Evolutionary conservation across 2,888 invertebrate genomes (phyloP), one percentile per base, ranked within the genome.

Genomic region (Drosophila aldrichi): DNA sequence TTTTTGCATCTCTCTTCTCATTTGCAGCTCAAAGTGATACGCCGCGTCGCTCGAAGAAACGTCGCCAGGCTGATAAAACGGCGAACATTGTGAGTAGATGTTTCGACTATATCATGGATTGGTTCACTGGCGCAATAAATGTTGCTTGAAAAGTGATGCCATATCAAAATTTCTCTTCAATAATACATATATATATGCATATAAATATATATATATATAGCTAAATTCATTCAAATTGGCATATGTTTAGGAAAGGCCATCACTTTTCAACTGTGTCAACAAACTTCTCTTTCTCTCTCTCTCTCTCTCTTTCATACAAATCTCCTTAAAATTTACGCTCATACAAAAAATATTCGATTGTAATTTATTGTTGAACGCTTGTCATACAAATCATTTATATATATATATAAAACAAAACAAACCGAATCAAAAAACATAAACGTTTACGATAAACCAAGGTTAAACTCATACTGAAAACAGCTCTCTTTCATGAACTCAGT

Each of bases 21-120:
- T 22, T 70, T 74, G n/a, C 77, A 91, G 91, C 88, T 56, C 91
- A 92, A 77, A 76, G 82, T 18, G 94, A 94, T 72, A 92, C 93
- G 14, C 92, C 93, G 29, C 92, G 93, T 64, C 92, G 93, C 49
- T 94, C 94, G 46, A 93, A 95, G 80, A 95, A 95, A 85, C 93
- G 95, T 70, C 93, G 95, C 66, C 95, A 95, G 75, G 93, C 94
- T 20, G 95, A 95, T 81, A 95, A 95, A 91, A 94, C 94, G 62
- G 93, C 94, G 44, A 94, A 94, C 87, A 94, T 95, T 93, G 95
- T 95, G 93, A 95, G 95, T 94, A 92, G 83, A 75, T 82, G 82
- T 81, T 82, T 79, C 70, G 63, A 71, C 69, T 65, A 38, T 68
- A 59, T 78, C 66, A 70, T 63, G 75, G 81, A 80, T 74, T 66